Evolutionary conservation across 2,888 invertebrate species (phyloP), one percentile per base, ranked within the genome.

Genomic region (Drosophila anceps): DNA sequence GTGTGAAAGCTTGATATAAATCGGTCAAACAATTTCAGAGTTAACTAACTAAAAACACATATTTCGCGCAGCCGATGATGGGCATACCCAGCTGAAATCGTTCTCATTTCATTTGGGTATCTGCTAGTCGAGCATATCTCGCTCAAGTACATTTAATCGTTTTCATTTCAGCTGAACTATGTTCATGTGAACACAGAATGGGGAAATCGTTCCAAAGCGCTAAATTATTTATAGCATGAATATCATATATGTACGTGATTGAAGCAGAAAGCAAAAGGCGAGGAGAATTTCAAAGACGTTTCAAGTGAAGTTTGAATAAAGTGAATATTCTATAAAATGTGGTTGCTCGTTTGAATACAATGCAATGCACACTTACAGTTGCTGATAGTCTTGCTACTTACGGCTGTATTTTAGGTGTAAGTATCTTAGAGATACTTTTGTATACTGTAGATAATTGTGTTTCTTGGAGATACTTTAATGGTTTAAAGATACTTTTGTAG

Each of bases 131-230:
- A 27, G 27, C 39, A 18, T 5, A 2, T 6, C 27, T 27, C 4
- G 5, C 15, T 18, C 33, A 2, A 0, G 24, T 4, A 27, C 5
- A 10, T 35, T 13, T 18, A 1, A 31, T 18, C 12, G 31, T 7
- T 33, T 29, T 18, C 48, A 31, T 31, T 33, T 31, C 31, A 33
- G 31, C 13, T 50, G 50, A 50, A 50, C 50, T 31, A 27, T 10
- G 18, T 35, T 35, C 27, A 15, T 37, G 29, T 44, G 50, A 59
- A 50, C 44, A 12, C 20, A 15, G 50, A 12, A 31, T 46, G 50
- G 7, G 12, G 50, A 66, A 51, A 57, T 53, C 60, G 55, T 15
- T 66, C 35, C n/a, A n/a, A 54, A 48, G 50, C n/a, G 35, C 31
- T 43, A 29, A 51, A 59, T 43, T 71, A 27, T 46, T 60, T 31